Evolutionary conservation across 1,140 invertebrate species (phyloP), one percentile per base, ranked within the genome.

Genomic region (Leptopilina boulardi): DNA sequence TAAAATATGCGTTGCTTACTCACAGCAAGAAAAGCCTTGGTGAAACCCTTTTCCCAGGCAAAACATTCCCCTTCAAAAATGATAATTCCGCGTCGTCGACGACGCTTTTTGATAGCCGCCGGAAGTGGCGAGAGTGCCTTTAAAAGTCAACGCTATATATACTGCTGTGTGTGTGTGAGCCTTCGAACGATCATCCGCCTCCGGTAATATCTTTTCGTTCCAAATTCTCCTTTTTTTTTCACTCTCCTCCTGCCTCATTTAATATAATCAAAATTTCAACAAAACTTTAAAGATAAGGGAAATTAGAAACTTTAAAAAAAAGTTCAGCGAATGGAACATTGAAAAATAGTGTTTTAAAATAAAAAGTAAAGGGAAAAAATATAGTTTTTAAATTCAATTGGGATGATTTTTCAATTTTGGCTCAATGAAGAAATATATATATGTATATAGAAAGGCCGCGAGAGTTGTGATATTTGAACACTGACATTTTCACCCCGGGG

Each of bases 401-500:
- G 66, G 11, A 26, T 56, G 71, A 34, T 77, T 77, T 73, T 73
- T 73, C 76, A 77, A 77, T 73, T 77, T 56, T 38, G 59, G 13
- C 13, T 30, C 23, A 66, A 30, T 66, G 23, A 13, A 66, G 56
- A 3, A 30, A 78, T 23, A n/a, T n/a, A n/a, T n/a, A n/a, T n/a
- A n/a, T n/a, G n/a, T n/a, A n/a, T n/a, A 77, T 78, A 76, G 73
- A 71, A 70, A 80, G 82, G 80, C 81, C 73, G 82, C 81, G 70
- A 78, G 71, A 77, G 76, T 77, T 78, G 82, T 88, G 87, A 88
- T 87, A 88, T 88, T 88, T 86, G 79, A 85, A 85, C 82, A 87
- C 86, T 88, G 88, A 89, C 88, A 88, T 87, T 89, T 89, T 88
- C 88, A 89, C 87, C 88, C 86, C 83, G 84, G 83, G 87, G 85